Evolutionary conservation across 2,888 invertebrate genomes (phyloP).

Genomic region (Leucophora obtusa): DNA sequence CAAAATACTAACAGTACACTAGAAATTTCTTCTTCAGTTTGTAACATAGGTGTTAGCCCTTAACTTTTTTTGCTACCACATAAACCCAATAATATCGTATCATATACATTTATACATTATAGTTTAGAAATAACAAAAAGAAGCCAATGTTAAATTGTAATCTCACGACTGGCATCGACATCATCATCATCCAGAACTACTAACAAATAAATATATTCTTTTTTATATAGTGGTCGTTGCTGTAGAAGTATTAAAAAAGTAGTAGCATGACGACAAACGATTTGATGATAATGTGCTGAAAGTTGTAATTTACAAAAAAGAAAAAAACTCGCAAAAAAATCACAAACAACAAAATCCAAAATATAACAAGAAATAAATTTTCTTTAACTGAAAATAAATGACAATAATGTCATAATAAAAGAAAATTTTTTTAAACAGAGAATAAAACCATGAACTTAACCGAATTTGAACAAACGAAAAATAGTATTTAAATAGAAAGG

Average conservation of each 20-base stretch:
- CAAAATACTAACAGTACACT: too few species aligned
- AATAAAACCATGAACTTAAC: not conserved
- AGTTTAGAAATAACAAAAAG: not conserved
- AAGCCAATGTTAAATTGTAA: slow-evolving; percentile 43
- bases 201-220: not conserved
- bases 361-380: slow-evolving; percentile 9
- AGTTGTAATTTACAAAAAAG: slow-evolving; percentile 47
- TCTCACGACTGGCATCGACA: slow-evolving; percentile 57
- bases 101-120: slow-evolving; percentile 3
- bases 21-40: too few species aligned
- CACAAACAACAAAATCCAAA: slow-evolving; percentile 2
- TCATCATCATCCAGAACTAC: slow-evolving; percentile 48
- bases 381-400: slow-evolving; percentile 43
- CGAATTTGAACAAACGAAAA: not conserved
- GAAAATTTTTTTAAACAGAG: slow-evolving; percentile 24
- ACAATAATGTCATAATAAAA: slow-evolving; percentile 44
- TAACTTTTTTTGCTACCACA: not conserved
- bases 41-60: too few species aligned
- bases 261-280: slow-evolving; percentile 28
- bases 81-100: not conserved
- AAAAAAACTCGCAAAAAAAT: slow-evolving; percentile 38
- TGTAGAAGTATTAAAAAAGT: not conserved
- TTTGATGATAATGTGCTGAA: slow-evolving; percentile 54
- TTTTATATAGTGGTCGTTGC: not conserved
- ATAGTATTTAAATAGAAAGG: too few species aligned